Conservation (phyloP, 2,797 vertebrate species). For the Sardinella longiceps region DNA sequence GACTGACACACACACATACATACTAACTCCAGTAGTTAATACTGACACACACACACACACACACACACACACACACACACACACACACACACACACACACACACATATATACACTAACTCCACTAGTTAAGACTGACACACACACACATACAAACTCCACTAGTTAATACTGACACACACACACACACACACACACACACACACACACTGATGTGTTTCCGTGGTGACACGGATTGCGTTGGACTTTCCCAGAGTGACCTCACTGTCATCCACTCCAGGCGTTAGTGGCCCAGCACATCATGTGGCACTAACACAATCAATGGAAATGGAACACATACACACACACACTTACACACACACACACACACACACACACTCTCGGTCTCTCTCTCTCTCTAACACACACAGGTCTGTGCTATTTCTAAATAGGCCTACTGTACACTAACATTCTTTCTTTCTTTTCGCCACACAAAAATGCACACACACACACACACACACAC, state of each 20-base stretch:
- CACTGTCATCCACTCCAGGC: conserved; percentile 44
- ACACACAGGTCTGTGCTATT: too few species aligned
- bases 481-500: not conserved
- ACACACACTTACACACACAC: not conserved
- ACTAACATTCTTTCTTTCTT: too few species aligned
- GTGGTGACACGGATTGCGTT: not conserved
- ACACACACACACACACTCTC: too few species aligned
- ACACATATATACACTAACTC: too few species aligned
- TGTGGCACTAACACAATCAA: conserved; percentile 61
- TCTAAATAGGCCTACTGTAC: too few species aligned
- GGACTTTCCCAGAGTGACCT: conserved; percentile 44
- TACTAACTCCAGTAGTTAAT: not conserved
- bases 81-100: too few species aligned
- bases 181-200: not conserved
- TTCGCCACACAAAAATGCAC: too few species aligned
- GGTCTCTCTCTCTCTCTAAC: too few species aligned
- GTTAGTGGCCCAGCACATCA: conserved; percentile 44
- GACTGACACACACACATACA: not conserved
- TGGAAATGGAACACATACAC: conserved; percentile 44
- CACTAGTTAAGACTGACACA: too few species aligned
- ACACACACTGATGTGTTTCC: not conserved
- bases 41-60: too few species aligned
- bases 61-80: too few species aligned
- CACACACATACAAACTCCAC: not conserved
- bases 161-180: not conserved